Percentiles rank a stretch among this genome's conserved stretches.
Conservation (phyloP, 2,113 vertebrate species). For the Melanocharis versteri region DNA sequence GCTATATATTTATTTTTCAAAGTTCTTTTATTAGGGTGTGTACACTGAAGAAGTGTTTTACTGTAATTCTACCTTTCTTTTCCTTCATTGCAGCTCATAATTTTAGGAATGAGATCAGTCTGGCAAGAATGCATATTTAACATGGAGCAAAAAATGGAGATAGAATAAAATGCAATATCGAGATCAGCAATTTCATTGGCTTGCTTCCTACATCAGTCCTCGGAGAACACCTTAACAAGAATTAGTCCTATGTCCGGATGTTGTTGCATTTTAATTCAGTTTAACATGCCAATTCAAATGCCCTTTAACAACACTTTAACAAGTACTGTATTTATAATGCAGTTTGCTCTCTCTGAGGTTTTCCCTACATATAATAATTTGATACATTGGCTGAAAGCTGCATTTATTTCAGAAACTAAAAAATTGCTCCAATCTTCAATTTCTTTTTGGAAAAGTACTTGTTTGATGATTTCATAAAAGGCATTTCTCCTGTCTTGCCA, state of each 20-base stretch:
- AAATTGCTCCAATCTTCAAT: neutral
- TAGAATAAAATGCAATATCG: neutral
- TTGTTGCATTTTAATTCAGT: neutral
- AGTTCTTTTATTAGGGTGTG: neutral
- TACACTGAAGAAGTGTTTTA: neutral
- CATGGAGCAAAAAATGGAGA: neutral
- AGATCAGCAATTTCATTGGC: neutral
- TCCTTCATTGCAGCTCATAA: neutral
- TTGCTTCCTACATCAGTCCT: neutral
- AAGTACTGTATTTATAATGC: neutral
- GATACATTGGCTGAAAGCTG: neutral
- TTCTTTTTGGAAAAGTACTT: constrained; percentile 29
- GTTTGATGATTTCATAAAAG: constrained; percentile 28
- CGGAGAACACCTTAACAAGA: neutral
- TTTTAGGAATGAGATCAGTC: neutral
- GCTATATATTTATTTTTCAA: neutral
- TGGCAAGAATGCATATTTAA: neutral
- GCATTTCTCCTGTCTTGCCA: neutral
- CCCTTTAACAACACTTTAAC: constrained; percentile 10
- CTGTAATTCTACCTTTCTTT: neutral
- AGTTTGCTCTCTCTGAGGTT: neutral
- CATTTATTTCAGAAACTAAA: constrained; percentile 13
- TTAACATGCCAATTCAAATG: neutral
- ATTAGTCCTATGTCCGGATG: neutral
- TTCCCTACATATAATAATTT: neutral